Conservation (phyloP, 2,888 invertebrate genomes). For the Loripinus fragilis region DNA sequence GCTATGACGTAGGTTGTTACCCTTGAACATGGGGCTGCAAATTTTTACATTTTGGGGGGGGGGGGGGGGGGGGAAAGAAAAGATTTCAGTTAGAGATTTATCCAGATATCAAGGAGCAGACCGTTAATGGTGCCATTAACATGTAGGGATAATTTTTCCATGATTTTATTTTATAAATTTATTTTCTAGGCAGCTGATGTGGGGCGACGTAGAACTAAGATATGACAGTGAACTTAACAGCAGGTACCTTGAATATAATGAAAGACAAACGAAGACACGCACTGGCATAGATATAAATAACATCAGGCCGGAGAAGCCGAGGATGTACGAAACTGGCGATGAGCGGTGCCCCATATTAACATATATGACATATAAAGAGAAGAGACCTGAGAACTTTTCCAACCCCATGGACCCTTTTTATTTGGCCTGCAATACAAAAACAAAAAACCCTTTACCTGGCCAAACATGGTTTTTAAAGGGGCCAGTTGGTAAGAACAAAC, state of each 20-base stretch:
- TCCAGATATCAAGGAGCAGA: too few relatives aligned
- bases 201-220: not conserved
- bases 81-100: not conserved
- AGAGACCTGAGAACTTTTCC: not conserved
- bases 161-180: too few relatives aligned
- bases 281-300: not conserved
- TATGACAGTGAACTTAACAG: not conserved
- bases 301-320: not conserved
- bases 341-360: not conserved
- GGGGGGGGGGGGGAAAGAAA: not conserved
- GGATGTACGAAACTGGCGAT: not conserved
- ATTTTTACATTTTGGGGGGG: too few relatives aligned
- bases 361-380: not conserved
- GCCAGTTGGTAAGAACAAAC: conserved; percentile 16
- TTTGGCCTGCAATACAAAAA: not conserved
- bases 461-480: conserved; percentile 29
- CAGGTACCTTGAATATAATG: conserved; percentile 3
- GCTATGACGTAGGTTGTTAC: too few relatives aligned
- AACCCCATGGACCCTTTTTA: conserved; percentile 12
- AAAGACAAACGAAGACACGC: conserved; percentile 4
- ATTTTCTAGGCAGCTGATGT: conserved; percentile 1
- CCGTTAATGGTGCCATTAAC: too few relatives aligned
- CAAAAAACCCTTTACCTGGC: not conserved
- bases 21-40: too few relatives aligned
- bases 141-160: too few relatives aligned